Evolutionary conservation across 1,140 invertebrate genomes (phyloP).

Genomic region (Drosophila bocki): DNA sequence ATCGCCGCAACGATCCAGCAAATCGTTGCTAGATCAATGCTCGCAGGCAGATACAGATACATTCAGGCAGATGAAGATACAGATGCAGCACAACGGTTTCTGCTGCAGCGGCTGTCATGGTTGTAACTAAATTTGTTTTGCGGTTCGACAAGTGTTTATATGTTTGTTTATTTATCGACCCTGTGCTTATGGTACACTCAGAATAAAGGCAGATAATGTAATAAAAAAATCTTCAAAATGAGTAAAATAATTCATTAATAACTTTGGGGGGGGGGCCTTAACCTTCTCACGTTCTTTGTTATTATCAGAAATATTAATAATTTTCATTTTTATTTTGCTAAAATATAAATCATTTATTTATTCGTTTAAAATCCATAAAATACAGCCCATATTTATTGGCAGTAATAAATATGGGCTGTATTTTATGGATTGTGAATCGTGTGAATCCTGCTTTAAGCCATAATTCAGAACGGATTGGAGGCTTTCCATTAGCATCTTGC

Average conservation of each 20-base stretch:
- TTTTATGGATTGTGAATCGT: too few species aligned
- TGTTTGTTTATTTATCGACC: conserved; percentile 2
- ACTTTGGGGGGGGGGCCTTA: not conserved
- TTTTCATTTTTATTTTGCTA: not conserved
- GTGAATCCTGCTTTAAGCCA: not conserved
- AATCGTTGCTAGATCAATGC: conserved; percentile 50
- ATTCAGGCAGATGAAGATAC: conserved; percentile 14
- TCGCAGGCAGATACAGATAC: conserved; percentile 18
- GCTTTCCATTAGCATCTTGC: conserved; percentile 34
- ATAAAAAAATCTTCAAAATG: not conserved
- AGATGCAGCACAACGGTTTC: conserved; percentile 35
- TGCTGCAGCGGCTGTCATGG: conserved; percentile 29
- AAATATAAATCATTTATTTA: not conserved
- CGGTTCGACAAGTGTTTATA: conserved; percentile 36
- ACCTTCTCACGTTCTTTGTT: not conserved
- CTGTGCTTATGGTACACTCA: not conserved
- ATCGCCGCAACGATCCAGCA: conserved; percentile 55
- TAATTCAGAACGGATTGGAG: not conserved
- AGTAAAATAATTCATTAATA: not conserved
- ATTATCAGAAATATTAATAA: not conserved
- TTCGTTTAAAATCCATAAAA: not conserved
- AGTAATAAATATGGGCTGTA: too few species aligned
- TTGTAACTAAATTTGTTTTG: conserved; percentile 55
- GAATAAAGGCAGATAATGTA: not conserved
- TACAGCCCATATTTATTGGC: not conserved